These are phyloP conservation scores for Microctenopoma lineatum DNA, from an alignment of 2,797 vertebrate species.

Conservation along the genomic window DNA sequence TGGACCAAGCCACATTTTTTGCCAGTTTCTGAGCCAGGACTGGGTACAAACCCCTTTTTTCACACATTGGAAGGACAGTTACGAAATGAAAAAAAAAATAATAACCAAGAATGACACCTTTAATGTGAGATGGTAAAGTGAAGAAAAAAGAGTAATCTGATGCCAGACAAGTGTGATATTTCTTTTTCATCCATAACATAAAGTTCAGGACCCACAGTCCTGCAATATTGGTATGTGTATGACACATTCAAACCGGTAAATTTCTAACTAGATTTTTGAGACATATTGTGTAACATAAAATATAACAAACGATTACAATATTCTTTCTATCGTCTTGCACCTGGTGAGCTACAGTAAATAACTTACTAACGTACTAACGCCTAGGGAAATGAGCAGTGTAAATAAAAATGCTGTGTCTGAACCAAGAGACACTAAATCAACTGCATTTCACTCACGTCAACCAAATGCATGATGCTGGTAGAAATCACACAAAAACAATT, in stretches of 20 bases:
- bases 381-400: constrained; percentile 70
- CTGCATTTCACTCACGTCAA: constrained; percentile 75
- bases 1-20: no score
- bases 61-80: no score
- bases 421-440: constrained; percentile 77
- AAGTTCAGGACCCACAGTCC: neutral
- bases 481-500: constrained; percentile 81
- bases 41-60: no score
- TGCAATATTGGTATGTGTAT: constrained; percentile 4
- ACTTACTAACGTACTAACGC: constrained; percentile 40
- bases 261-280: constrained; percentile 22
- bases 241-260: constrained; percentile 47
- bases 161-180: no score
- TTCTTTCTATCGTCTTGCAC: constrained; percentile 48
- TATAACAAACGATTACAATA: constrained; percentile 41
- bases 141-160: neutral
- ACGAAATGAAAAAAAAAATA: no score
- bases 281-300: constrained; percentile 43
- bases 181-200: no score
- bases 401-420: constrained; percentile 70
- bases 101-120: no score
- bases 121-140: neutral
- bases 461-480: constrained; percentile 66
- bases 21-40: no score
- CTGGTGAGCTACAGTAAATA: constrained; percentile 72